phyloP scores from a whole-genome alignment of 2,113 vertebrate genomes.

The Ceyx melanurus region DNA sequence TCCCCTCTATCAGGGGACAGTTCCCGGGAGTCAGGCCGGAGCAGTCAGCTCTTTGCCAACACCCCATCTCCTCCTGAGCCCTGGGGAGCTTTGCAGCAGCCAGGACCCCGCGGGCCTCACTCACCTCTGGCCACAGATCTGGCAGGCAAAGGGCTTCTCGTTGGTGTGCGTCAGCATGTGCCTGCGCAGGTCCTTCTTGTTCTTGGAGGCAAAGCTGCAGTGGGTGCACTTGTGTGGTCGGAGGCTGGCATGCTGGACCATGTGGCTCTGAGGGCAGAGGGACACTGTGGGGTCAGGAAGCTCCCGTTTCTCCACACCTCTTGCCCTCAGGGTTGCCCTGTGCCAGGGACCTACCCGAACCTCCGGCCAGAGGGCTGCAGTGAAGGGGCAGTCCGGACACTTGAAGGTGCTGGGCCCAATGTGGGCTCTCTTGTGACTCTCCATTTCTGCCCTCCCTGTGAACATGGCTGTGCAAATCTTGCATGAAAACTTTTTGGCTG shows the following conservation, averaged over 20 bases:
- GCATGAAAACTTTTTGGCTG: constrained; percentile 93
- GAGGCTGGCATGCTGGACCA: constrained; percentile 88
- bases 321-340: background rate
- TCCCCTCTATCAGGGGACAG: background rate
- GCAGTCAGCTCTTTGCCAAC: background rate
- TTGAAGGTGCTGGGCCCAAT: constrained; percentile 89
- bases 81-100: background rate
- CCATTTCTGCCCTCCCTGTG: constrained; percentile 93
- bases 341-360: constrained; percentile 81
- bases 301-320: fast-evolving
- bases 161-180: constrained; percentile 97
- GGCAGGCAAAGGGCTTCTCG: constrained; percentile 95
- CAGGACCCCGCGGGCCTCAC: background rate
- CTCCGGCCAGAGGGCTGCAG: constrained; percentile 87
- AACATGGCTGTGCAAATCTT: constrained; percentile 94
- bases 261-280: constrained; percentile 80
- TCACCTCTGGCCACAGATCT: constrained; percentile 94
- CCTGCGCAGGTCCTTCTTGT: constrained; percentile 96
- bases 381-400: constrained; percentile 92
- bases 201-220: constrained; percentile 98
- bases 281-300: background rate
- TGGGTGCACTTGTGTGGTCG: constrained; percentile 93
- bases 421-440: constrained; percentile 97
- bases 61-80: background rate
- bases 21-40: fast-evolving